These are phyloP conservation scores for Drosophila quasianomalipes DNA, from an alignment of 2,888 invertebrate species.

Conservation along the genomic window DNA sequence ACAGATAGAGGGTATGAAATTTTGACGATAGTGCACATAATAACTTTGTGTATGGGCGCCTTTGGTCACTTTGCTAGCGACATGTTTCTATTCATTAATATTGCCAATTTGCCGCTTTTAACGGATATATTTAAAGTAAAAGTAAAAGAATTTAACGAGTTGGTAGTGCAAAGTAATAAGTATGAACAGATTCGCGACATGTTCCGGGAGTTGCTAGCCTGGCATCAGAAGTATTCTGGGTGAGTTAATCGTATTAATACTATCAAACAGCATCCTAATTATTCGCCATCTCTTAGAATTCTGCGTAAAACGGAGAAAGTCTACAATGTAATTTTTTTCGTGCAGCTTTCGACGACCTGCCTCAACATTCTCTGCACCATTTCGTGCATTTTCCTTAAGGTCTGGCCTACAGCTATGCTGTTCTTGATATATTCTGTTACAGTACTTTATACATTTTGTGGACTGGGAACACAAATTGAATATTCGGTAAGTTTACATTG, in stretches of 20 bases:
- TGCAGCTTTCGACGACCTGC: slow-evolving; percentile 56
- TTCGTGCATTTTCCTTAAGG: slow-evolving; percentile 60
- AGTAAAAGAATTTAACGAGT: slow-evolving; percentile 60
- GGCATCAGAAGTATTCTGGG: slow-evolving; percentile 75
- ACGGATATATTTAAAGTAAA: slow-evolving; percentile 71
- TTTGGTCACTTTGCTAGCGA: slow-evolving; percentile 76
- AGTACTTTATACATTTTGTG: slow-evolving; percentile 71
- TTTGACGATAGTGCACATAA: slow-evolving; percentile 40
- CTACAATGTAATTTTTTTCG: slow-evolving; percentile 61
- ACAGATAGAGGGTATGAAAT: slow-evolving; percentile 51
- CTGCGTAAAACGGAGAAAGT: slow-evolving; percentile 48
- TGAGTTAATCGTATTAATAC: slow-evolving; percentile 8
- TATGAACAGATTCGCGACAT: slow-evolving; percentile 13
- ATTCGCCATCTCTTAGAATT: slow-evolving; percentile 28
- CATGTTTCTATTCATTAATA: slow-evolving; percentile 70
- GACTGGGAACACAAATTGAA: slow-evolving; percentile 71
- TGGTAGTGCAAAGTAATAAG: slow-evolving; percentile 8
- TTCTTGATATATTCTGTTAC: slow-evolving; percentile 55
- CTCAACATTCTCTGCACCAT: slow-evolving; percentile 61
- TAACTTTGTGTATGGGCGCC: slow-evolving; percentile 48
- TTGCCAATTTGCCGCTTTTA: slow-evolving; percentile 65
- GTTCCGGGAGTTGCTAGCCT: slow-evolving; percentile 60
- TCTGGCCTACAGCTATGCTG: slow-evolving; percentile 70
- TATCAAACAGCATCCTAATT: background rate
- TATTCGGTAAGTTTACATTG: slow-evolving; percentile 50